Evolutionary conservation across 2,888 invertebrate genomes (phyloP).

Genomic region (Melolontha melolontha): DNA sequence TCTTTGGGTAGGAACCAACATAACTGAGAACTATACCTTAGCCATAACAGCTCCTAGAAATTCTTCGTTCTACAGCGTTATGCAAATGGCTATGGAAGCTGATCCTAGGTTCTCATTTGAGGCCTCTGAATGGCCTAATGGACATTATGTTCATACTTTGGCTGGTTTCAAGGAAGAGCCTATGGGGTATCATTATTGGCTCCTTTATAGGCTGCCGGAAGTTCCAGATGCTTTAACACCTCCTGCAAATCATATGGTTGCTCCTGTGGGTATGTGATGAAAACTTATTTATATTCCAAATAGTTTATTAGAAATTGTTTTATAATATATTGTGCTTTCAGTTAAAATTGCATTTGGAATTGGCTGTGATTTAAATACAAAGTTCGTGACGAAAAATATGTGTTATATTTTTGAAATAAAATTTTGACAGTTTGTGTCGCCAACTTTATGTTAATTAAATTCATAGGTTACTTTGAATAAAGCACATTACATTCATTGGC

Average conservation of each 20-base stretch:
- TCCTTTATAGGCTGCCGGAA: constrained; percentile 84
- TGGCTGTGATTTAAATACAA: too few relatives aligned
- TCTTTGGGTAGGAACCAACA: constrained; percentile 89
- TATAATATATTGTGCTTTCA: too few relatives aligned
- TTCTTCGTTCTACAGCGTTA: constrained; percentile 71
- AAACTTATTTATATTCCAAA: too few relatives aligned
- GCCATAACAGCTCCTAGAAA: constrained; percentile 81
- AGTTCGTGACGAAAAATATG: too few relatives aligned
- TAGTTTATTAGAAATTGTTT: too few relatives aligned
- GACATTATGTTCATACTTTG: constrained; percentile 90
- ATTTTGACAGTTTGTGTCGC: too few relatives aligned
- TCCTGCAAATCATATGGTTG: constrained; percentile 88
- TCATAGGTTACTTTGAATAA: too few relatives aligned
- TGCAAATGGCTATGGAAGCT: constrained; percentile 86
- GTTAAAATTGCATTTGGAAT: too few relatives aligned
- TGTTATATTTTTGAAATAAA: too few relatives aligned
- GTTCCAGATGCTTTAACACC: constrained; percentile 84
- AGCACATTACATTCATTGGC: too few relatives aligned
- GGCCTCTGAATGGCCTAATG: constrained; percentile 92
- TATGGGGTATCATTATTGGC: constrained; percentile 90
- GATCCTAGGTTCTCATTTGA: constrained; percentile 73
- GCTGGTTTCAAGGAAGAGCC: constrained; percentile 84
- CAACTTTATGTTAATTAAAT: too few relatives aligned
- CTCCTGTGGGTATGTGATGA: constrained; percentile 81
- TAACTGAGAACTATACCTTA: constrained; percentile 84